Evolutionary conservation across 2,797 vertebrate species (phyloP).

Genomic region (Adrianichthys oophorus): DNA sequence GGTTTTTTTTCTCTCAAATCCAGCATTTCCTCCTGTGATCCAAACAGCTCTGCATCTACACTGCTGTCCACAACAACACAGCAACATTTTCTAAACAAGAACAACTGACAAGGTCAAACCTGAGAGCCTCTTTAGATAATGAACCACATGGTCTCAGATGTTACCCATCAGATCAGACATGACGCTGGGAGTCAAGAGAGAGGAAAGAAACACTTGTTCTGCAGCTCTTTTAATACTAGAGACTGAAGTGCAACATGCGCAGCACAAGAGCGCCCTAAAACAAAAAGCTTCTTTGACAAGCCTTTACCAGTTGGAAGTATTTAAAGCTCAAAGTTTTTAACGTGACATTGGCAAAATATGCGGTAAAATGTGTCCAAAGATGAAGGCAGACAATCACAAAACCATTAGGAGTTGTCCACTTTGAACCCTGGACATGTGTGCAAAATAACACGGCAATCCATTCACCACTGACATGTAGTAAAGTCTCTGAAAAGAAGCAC

Average conservation of each 20-base stretch:
- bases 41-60: slow-evolving; percentile 2
- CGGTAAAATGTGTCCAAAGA: too few relatives aligned
- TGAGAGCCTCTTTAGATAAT: slow-evolving; percentile 23
- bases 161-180: slow-evolving; percentile 37
- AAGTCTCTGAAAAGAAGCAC: too few relatives aligned
- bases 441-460: too few relatives aligned
- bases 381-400: too few relatives aligned
- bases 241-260: neutral
- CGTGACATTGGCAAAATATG: neutral
- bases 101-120: slow-evolving; percentile 7
- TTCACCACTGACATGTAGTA: too few relatives aligned
- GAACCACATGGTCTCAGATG: slow-evolving; percentile 36
- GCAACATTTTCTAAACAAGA: slow-evolving; percentile 15
- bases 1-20: too few relatives aligned
- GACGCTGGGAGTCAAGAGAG: slow-evolving; percentile 21
- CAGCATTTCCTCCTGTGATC: neutral
- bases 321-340: neutral
- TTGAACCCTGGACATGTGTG: too few relatives aligned
- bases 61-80: too few relatives aligned
- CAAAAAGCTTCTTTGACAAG: neutral
- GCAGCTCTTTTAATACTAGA: neutral
- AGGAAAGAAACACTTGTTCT: neutral
- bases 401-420: too few relatives aligned
- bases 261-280: neutral
- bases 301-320: too few relatives aligned